Conservation (phyloP, 2,888 invertebrate genomes). For the Yponomeuta malinellus region DNA sequence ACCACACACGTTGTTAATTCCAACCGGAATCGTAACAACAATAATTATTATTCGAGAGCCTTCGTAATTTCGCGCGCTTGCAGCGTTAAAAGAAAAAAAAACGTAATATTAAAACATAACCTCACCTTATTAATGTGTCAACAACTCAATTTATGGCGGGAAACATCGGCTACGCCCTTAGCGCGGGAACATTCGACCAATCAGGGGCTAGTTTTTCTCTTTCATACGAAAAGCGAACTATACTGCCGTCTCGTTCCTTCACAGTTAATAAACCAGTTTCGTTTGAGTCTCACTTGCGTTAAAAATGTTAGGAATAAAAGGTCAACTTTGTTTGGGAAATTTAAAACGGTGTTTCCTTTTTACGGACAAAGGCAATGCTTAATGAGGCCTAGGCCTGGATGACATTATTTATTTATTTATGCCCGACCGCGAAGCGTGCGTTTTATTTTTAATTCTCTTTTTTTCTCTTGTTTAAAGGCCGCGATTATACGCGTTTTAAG, state of each 20-base stretch:
- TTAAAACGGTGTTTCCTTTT: constrained; percentile 23
- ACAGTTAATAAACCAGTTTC: constrained; percentile 11
- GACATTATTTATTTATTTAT: constrained; percentile 70
- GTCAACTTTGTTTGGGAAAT: constrained; percentile 15
- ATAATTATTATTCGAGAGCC: constrained; percentile 65
- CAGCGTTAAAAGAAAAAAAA: constrained; percentile 37
- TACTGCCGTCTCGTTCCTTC: constrained; percentile 43
- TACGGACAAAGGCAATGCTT: constrained; percentile 27
- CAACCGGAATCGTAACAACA: constrained; percentile 61
- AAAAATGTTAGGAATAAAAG: background rate
- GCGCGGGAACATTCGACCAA: constrained; percentile 54
- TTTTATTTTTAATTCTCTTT: constrained; percentile 28
- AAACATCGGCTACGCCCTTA: constrained; percentile 64
- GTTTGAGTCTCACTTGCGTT: constrained; percentile 2
- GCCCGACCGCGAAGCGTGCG: constrained; percentile 39
- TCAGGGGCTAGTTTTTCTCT: constrained; percentile 37
- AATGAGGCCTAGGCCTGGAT: constrained; percentile 45
- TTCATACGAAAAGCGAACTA: constrained; percentile 22
- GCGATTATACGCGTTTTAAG: constrained; percentile 34
- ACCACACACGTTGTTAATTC: constrained; percentile 71
- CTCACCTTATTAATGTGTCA: constrained; percentile 73
- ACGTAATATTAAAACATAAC: constrained; percentile 70
- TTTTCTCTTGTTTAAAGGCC: constrained; percentile 28
- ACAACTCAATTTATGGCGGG: constrained; percentile 77
- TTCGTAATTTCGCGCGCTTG: constrained; percentile 68